Evolutionary conservation across 2,113 vertebrate genomes (phyloP).

Genomic region (Montifringilla adamsi): DNA sequence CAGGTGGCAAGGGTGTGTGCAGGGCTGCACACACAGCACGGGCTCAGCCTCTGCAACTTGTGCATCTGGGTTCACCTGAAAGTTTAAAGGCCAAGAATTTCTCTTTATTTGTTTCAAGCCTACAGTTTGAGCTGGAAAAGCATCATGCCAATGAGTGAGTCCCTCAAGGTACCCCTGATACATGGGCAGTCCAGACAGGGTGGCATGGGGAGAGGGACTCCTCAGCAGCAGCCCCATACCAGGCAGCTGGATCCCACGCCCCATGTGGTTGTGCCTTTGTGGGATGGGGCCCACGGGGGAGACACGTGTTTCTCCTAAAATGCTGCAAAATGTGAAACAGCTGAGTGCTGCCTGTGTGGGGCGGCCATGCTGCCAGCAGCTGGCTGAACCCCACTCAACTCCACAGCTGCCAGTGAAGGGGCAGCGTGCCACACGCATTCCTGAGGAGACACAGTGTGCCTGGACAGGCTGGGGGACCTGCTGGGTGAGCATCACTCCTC

Average conservation of each 20-base stretch:
- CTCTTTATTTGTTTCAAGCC: not conserved
- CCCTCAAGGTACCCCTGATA: too few species aligned
- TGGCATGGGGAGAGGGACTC: not conserved
- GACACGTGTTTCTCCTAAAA: not conserved
- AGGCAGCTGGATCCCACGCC: not conserved
- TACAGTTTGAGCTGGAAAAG: not conserved
- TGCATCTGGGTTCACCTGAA: accelerated
- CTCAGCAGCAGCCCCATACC: not conserved
- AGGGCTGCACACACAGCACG: accelerated
- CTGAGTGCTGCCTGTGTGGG: not conserved
- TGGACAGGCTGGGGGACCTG: not conserved
- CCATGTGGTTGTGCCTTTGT: not conserved
- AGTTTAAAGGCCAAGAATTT: not conserved
- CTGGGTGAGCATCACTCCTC: not conserved
- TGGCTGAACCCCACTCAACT: not conserved
- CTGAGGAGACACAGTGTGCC: not conserved
- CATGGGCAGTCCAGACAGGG: accelerated
- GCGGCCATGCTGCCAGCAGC: accelerated
- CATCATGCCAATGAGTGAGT: accelerated
- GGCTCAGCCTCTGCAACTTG: not conserved
- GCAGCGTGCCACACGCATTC: accelerated
- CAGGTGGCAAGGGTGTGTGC: accelerated
- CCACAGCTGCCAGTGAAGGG: accelerated
- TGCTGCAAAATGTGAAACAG: not conserved
- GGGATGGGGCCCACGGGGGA: accelerated